Evolutionary conservation across 2,888 invertebrate species (phyloP).

Genomic region (Patella depressa): DNA sequence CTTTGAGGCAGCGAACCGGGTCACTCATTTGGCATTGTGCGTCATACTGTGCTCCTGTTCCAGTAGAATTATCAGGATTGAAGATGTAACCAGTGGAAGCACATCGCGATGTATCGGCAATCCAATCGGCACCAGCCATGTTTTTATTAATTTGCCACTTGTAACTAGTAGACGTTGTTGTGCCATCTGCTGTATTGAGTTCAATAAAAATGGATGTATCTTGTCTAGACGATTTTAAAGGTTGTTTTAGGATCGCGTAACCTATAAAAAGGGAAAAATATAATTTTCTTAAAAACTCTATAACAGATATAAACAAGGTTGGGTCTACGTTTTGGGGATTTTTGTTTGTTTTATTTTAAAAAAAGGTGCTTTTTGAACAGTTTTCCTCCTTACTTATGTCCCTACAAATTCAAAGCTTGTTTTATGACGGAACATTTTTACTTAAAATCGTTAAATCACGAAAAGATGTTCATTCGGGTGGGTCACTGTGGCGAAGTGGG

Average conservation of each 20-base stretch:
- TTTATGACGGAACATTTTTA: slow-evolving; percentile 79
- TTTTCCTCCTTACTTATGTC: slow-evolving; percentile 72
- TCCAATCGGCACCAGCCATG: slow-evolving; percentile 34
- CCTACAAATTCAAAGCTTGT: slow-evolving; percentile 83
- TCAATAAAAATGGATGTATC: slow-evolving; percentile 89
- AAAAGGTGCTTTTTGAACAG: no score
- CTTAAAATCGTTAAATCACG: no score
- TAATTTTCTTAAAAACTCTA: no score
- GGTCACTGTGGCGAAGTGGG: no score
- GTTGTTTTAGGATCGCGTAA: slow-evolving; percentile 85
- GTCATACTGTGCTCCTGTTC: slow-evolving; percentile 44
- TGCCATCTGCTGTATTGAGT: slow-evolving; percentile 89
- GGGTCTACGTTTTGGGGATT: no score
- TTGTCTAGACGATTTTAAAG: slow-evolving; percentile 83
- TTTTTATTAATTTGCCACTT: slow-evolving; percentile 84
- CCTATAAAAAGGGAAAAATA: slow-evolving; percentile 66
- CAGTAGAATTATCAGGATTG: slow-evolving; percentile 81
- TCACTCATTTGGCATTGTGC: slow-evolving; percentile 72
- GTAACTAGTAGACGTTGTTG: slow-evolving; percentile 72
- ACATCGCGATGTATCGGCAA: slow-evolving; percentile 73
- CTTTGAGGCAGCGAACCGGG: slow-evolving; percentile 90
- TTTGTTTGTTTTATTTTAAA: no score
- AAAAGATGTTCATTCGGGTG: no score
- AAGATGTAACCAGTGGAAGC: slow-evolving; percentile 81
- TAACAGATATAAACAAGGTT: no score